phyloP scores from a whole-genome alignment of 2,888 invertebrate genomes.

The Actias luna region DNA sequence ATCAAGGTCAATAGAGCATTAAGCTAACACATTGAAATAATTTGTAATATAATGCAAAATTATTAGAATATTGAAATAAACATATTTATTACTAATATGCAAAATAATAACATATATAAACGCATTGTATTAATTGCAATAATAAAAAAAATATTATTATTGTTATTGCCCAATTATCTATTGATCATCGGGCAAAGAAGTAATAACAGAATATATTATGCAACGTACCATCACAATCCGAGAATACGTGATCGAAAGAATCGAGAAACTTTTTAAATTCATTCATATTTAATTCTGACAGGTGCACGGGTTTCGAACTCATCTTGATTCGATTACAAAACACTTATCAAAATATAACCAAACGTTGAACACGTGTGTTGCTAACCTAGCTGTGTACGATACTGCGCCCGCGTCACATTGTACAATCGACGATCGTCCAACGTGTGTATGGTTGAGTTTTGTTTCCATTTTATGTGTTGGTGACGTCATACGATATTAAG shows the following conservation, averaged over 20 bases:
- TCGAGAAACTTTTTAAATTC: slow-evolving; percentile 79
- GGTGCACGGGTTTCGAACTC: slow-evolving; percentile 50
- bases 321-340: slow-evolving; percentile 29
- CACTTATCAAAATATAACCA: slow-evolving; percentile 19
- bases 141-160: too few species aligned
- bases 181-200: neutral
- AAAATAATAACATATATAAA: too few species aligned
- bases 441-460: slow-evolving; percentile 22
- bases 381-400: slow-evolving; percentile 44
- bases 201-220: slow-evolving; percentile 7
- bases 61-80: neutral
- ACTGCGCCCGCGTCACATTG: slow-evolving; percentile 62
- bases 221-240: slow-evolving; percentile 88
- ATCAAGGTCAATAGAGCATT: neutral
- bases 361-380: slow-evolving; percentile 49
- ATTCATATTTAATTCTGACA: slow-evolving; percentile 63
- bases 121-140: too few species aligned
- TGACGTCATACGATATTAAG: slow-evolving; percentile 17
- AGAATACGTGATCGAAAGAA: slow-evolving; percentile 87
- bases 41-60: neutral
- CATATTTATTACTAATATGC: neutral
- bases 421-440: slow-evolving; percentile 21
- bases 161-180: too few species aligned
- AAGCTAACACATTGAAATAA: neutral
- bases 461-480: slow-evolving; percentile 38